Evolutionary conservation across 1,140 invertebrate species (phyloP), one percentile per base, ranked within the genome.

Genomic region (Aphidius gifuensis): DNA sequence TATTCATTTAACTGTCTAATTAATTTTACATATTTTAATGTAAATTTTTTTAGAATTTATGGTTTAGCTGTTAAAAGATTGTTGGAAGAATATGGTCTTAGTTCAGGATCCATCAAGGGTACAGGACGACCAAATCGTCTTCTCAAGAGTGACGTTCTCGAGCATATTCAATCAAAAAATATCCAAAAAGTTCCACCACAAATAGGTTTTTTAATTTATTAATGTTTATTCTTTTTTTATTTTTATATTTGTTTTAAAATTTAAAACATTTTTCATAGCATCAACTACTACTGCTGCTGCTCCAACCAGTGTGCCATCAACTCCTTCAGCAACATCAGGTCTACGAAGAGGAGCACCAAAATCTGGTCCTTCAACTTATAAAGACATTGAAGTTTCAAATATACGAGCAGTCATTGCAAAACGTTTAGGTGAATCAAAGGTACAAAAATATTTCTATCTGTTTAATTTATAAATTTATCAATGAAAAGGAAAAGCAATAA

Each of bases 391-490:
- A 7, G 83, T 98, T 44, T 88, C 91, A 0, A 92, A 88, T 71
- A 96, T 98, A 80, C 83, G 97, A 67, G 86, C 88, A 43, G 87
- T 92, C 42, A 97, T 99, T 74, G 97, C 96, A 21, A 95, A 96
- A 79, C 80, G 97, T 68, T 84, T 99, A 9, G 79, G 91, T 11
- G 87, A 94, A 75, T 98, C 97, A 5, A 99, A 99, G 82, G 75
- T 64, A 9, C 39, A 45, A 53, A 51, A 64, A 51, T 47, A n/a
- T 42, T 21, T 46, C 7, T 38, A 11, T 6, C 6, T 6, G 9
- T 5, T 39, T 50, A 23, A 21, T 50, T 23, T 16, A n/a, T 48
- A 21, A 6, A 44, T 55, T 45, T 55, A 43, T 56, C 6, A 55
- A 54, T 61, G 57, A 64, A 42, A 57, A 16, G 16, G 16, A 16